Base-by-base conservation (phyloP, 1,140 invertebrate genomes). In the Nomia melanderi region DNA sequence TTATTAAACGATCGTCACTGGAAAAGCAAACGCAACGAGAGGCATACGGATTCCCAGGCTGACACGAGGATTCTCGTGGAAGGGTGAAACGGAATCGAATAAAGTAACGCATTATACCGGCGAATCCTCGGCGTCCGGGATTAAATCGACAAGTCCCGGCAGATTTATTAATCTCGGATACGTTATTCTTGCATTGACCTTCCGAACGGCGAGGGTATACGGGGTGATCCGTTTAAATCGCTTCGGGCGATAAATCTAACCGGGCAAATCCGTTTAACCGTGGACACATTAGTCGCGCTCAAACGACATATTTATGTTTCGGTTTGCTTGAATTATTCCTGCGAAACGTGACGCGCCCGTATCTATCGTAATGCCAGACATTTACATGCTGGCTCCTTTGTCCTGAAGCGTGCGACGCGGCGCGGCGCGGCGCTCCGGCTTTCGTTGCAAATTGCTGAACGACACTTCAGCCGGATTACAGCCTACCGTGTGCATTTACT, bases 291-390 rank as follows among this genome's bases (percentile, higher is more conserved):
- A 77, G 67, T 71, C 36, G 75, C 33, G 47, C 75, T 62, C 75
- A 31, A 71, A 70, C 57, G 75, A 60, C 65, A 71, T 77, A 77
- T 77, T 77, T 77, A 77, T 71, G 75, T 71, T 77, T 71, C 67
- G 66, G 44, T 70, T 70, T 71, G 31, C 67, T 62, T 36, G 57
- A 77, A 71, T 77, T 71, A 71, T 54, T 36, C 36, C 17, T 17
- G 5, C 9, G 53, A 47, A 44, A 47, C 31, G 29, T 20, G 33
- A 54, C 25, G n/a, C 9, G 1, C 44, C 41, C 31, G 64, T 36
- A 23, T 54, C 39, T 29, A 27, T 53, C 54, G 31, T 27, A 59
- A 39, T 50, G 67, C 29, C 23, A 8, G 20, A 25, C 50, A 56
- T 65, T 66, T 56, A 17, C 53, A 47, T 44, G 14, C 53, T 29